Evolutionary conservation across 2,113 vertebrate species (phyloP).

Genomic region (Nothoprocta perdicaria): DNA sequence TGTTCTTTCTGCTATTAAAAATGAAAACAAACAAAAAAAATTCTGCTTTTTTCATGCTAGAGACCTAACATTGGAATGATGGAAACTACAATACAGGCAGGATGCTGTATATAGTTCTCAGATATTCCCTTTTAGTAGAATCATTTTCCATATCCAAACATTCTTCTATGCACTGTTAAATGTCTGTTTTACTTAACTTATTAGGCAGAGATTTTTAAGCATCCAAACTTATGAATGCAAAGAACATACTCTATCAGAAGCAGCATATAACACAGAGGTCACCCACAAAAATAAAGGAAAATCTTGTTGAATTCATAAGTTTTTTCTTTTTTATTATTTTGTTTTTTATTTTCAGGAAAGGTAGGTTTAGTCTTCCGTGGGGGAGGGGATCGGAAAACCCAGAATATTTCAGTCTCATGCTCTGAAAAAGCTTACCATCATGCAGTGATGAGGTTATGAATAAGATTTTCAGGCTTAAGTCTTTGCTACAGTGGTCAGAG

Average conservation of each 20-base stretch:
- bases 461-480: background rate
- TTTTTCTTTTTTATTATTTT: background rate
- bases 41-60: conserved; percentile 25
- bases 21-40: background rate
- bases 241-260: background rate
- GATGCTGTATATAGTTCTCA: background rate
- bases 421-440: background rate
- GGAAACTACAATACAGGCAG: conserved; percentile 30
- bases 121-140: background rate
- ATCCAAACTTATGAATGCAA: background rate
- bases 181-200: background rate
- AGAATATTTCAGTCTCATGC: background rate
- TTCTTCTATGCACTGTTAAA: background rate
- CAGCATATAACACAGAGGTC: background rate
- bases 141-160: background rate
- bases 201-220: background rate
- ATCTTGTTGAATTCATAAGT: background rate
- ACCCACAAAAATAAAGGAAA: background rate
- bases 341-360: background rate
- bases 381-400: background rate
- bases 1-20: background rate
- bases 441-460: background rate
- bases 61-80: conserved; percentile 53
- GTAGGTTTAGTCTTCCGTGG: background rate
- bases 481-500: background rate